Conservation (phyloP, 1,140 invertebrate species). For the Drosophila persimilis region DNA sequence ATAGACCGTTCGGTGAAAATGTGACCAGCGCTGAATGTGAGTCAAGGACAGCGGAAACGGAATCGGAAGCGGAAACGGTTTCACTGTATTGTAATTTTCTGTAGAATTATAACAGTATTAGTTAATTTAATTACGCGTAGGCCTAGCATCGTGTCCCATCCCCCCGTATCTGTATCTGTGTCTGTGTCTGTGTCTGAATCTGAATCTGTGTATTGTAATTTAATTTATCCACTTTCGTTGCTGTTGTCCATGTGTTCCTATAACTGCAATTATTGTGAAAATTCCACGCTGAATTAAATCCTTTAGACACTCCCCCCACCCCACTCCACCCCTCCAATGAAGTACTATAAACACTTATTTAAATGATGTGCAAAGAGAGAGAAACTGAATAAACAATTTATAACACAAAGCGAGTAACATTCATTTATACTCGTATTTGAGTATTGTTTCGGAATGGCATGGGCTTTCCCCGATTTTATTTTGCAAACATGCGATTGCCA, state of each 20-base stretch:
- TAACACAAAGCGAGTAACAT: conserved; percentile 57
- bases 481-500: conserved; percentile 36
- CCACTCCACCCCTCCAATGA: conserved; percentile 14
- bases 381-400: conserved; percentile 72
- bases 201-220: too few relatives aligned
- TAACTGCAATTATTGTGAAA: conserved; percentile 69
- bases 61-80: conserved; percentile 33
- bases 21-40: too few relatives aligned
- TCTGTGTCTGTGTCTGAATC: too few relatives aligned
- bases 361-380: conserved; percentile 76
- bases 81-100: conserved; percentile 49
- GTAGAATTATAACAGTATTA: conserved; percentile 79
- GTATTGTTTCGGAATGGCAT: too few relatives aligned
- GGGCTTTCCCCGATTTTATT: background rate
- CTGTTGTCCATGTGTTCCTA: conserved; percentile 67
- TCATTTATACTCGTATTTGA: conserved; percentile 20
- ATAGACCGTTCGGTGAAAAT: too few relatives aligned
- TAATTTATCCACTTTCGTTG: conserved; percentile 29
- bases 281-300: conserved; percentile 59
- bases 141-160: conserved; percentile 44
- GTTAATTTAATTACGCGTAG: conserved; percentile 72
- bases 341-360: conserved; percentile 63
- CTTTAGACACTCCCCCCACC: conserved; percentile 37
- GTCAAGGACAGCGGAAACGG: conserved; percentile 26
- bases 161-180: background rate